phyloP scores from a whole-genome alignment of 92 coral and sea anemone genomes.

The Chrysogorgia sp. region DNA sequence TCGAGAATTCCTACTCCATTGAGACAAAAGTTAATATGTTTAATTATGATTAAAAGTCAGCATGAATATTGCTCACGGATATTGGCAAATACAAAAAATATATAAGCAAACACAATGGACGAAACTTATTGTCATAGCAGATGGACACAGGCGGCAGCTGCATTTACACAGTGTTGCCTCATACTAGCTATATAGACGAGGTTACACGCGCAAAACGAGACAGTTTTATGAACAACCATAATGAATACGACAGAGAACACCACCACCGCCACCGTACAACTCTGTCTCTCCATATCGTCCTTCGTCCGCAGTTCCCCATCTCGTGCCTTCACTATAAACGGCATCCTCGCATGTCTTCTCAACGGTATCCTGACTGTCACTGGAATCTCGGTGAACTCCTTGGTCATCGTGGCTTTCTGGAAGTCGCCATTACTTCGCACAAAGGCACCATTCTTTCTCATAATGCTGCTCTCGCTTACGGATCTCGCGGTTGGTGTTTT shows the following conservation, averaged over 20 bases:
- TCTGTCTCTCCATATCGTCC: background rate
- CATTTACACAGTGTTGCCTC: no score
- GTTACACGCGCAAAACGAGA: no score
- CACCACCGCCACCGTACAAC: background rate
- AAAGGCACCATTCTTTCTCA: slow-evolving; percentile 20
- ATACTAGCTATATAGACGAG: no score
- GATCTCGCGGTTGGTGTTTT: background rate
- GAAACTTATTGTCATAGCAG: no score
- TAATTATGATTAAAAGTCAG: no score
- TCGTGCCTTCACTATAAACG: background rate
- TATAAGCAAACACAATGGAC: no score
- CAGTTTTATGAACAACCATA: no score
- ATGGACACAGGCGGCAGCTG: no score
- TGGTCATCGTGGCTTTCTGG: slow-evolving; percentile 20
- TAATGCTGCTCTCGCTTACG: slow-evolving; percentile 20
- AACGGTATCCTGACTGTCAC: background rate
- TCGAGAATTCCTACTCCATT: no score
- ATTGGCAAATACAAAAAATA: no score
- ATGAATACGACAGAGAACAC: background rate
- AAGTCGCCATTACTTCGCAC: slow-evolving; percentile 12
- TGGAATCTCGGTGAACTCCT: background rate
- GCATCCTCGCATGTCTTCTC: background rate
- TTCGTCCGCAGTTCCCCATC: slow-evolving; percentile 8
- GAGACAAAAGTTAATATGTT: no score
- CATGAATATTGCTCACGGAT: no score